Conservation (phyloP, 2,888 invertebrate species). For the Acrocyrtus sp. region DNA sequence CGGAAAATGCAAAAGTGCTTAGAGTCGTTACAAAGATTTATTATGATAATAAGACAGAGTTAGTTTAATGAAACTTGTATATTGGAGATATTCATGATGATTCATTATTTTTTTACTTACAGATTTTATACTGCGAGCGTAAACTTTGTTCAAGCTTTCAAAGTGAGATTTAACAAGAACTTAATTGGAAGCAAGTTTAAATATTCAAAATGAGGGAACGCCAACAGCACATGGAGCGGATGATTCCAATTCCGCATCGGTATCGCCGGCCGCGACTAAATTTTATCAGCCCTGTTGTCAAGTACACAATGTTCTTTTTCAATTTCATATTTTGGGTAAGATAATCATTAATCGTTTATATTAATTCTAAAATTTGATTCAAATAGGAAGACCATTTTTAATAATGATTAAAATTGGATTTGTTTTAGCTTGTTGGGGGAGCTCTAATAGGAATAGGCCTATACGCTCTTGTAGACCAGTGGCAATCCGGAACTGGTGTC, state of each 20-base stretch:
- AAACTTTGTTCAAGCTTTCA: no score
- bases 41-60: not conserved
- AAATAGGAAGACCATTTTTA: no score
- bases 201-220: conserved; percentile 31
- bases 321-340: conserved; percentile 93
- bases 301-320: conserved; percentile 88
- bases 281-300: conserved; percentile 84
- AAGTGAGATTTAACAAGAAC: no score
- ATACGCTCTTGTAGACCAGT: conserved; percentile 93
- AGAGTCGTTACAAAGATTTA: not conserved
- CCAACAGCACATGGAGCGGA: conserved; percentile 57
- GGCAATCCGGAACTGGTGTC: conserved; percentile 86
- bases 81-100: not conserved
- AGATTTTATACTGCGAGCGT: no score
- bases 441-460: conserved; percentile 86
- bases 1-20: no score
- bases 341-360: not conserved
- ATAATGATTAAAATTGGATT: conserved; percentile 17
- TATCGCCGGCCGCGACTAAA: conserved; percentile 54
- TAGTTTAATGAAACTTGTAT: no score
- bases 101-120: no score
- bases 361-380: not conserved
- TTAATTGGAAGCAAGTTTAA: no score
- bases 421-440: conserved; percentile 86
- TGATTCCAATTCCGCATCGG: conserved; percentile 58